Conservation (phyloP, 2,888 invertebrate genomes). For the Morpho achilles region DNA sequence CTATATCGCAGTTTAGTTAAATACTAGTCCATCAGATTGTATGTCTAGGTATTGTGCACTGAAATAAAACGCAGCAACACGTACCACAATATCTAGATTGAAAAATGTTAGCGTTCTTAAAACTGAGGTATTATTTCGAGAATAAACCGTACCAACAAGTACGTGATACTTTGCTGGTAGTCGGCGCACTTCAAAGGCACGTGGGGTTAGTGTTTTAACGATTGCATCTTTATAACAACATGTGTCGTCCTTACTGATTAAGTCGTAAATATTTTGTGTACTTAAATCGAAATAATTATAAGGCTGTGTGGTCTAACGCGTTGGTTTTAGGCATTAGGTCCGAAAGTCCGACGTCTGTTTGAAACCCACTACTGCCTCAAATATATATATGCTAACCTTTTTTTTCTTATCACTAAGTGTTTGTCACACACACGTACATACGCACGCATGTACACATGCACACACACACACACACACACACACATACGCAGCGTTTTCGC, state of each 20-base stretch:
- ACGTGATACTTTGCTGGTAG: constrained; percentile 50
- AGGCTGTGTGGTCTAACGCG: too few relatives aligned
- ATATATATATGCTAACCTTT: too few relatives aligned
- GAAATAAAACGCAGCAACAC: constrained; percentile 39
- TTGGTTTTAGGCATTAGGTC: too few relatives aligned
- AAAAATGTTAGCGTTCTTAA: constrained; percentile 51
- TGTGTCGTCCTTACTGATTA: constrained; percentile 12
- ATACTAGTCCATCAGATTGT: constrained; percentile 12
- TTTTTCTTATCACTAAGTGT: too few relatives aligned
- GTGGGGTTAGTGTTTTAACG: constrained; percentile 20
- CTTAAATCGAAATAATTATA: too few relatives aligned
- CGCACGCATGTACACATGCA: too few relatives aligned
- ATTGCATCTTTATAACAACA: constrained; percentile 13
- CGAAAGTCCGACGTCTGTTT: too few relatives aligned
- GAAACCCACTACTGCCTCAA: too few relatives aligned
- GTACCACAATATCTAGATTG: constrained; percentile 68
- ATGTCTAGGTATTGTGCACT: constrained; percentile 11
- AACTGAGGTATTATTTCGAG: constrained; percentile 58
- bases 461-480: too few relatives aligned
- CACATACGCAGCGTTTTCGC: too few relatives aligned
- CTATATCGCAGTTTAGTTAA: neutral
- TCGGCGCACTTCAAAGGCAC: constrained; percentile 51
- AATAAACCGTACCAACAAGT: constrained; percentile 43
- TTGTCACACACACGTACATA: too few relatives aligned
- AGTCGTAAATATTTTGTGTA: too few relatives aligned